Base-by-base conservation (phyloP, 2,113 vertebrate species). In the Onychostoma macrolepis region DNA sequence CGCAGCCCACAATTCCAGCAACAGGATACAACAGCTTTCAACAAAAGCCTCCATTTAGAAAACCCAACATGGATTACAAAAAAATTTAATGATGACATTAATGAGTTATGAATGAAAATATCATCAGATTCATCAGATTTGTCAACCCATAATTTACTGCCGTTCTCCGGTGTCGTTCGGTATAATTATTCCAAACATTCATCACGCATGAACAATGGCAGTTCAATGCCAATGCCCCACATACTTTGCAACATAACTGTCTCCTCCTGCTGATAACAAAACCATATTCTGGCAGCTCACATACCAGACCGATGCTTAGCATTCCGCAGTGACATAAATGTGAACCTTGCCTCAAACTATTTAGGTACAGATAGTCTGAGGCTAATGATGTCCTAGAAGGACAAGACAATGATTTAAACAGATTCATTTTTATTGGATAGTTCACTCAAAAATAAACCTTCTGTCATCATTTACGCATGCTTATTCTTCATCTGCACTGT, bases 231-330 rank as follows among this genome's bases (percentile, higher is more conserved):
- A 80, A 36, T 80, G 65, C 45, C 78, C 50, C 43, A 72, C 65
- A 86, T 86, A 72, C 77, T 81, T 79, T 13, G 15, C 63, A 81
- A 58, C 50, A 69, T 53, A 69, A 80, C 65, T 43, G 45, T 58
- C 63, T 28, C 15, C 85, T 74, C 19, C 13, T n/a, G 12, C 45
- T 50, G 85, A 86, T 86, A 86, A 61, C 67, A 86, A 72, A 72
- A 21, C 45, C 65, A 36, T 36, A 56, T 33, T 82, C 41, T 82
- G 41, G 9, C 1, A 21, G 41, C 24, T 30, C 30, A 74, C 69
- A 84, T 38, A 56, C 21, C 48, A 75, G 48, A 84, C 48, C 21
- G n/a, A 41, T 36, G 83, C 21, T 84, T 38, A 58, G 33, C 13
- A 41, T 36, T 69, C 80, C 50, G 61, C 17, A 69, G 3, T 71